A percentile compares a stretch with the other conserved stretches of the same genome.
Evolutionary conservation across 2,113 vertebrate species (phyloP).

Genomic region (Apodemus speciosus): DNA sequence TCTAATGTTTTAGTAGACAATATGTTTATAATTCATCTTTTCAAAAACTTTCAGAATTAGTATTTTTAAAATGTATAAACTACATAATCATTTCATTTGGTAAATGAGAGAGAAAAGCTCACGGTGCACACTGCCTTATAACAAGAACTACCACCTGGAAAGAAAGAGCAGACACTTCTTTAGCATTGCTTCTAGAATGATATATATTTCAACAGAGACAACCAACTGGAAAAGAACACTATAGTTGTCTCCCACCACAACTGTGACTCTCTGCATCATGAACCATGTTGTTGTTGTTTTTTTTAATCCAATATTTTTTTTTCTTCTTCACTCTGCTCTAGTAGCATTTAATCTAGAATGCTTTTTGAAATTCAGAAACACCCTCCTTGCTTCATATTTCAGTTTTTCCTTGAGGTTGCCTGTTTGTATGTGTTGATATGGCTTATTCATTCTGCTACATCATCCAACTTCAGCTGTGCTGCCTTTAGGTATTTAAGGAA

Average conservation of each 20-base stretch:
- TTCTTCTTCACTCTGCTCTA: too few species aligned
- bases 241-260: too few species aligned
- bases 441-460: too few species aligned
- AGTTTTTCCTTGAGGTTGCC: neutral
- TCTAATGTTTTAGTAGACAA: neutral
- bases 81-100: neutral
- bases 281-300: neutral
- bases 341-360: too few species aligned
- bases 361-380: neutral
- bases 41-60: neutral
- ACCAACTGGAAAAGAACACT: neutral
- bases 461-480: neutral
- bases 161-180: neutral
- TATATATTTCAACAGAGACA: neutral
- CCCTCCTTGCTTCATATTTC: accelerated
- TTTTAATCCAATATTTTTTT: neutral
- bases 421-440: neutral
- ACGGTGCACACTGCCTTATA: neutral
- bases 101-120: neutral
- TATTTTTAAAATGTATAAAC: neutral
- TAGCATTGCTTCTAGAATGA: neutral
- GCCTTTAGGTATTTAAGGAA: neutral
- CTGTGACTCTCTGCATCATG: too few species aligned
- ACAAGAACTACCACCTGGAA: neutral
- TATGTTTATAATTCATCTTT: neutral